Conservation (phyloP, 2,888 invertebrate genomes). For the Germaria angustata region DNA sequence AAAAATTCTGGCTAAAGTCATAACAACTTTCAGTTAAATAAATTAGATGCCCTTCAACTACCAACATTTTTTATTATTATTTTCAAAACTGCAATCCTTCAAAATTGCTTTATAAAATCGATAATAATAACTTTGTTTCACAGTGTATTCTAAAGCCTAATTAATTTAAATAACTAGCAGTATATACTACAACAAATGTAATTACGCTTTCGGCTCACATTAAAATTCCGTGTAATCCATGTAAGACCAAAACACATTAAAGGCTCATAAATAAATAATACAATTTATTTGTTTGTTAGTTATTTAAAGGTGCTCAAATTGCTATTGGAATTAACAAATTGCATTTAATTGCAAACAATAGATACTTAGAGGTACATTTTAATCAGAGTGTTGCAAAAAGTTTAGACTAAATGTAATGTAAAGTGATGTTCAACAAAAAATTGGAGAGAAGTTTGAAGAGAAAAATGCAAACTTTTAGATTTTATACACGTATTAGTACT, state of each 20-base stretch:
- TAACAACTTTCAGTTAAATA: no score
- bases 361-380: neutral
- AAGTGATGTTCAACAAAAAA: no score
- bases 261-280: conserved; percentile 34
- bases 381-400: no score
- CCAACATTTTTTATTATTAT: no score
- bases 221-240: conserved; percentile 1
- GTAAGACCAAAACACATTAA: conserved; percentile 8
- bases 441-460: no score
- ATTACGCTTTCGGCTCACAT: neutral
- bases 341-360: neutral
- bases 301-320: neutral
- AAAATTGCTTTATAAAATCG: no score
- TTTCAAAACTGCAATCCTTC: neutral
- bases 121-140: neutral
- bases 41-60: no score
- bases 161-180: conserved; percentile 12
- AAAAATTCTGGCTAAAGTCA: no score
- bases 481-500: no score
- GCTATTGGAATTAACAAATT: neutral
- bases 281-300: conserved; percentile 1
- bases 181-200: neutral
- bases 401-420: no score
- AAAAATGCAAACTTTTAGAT: no score
- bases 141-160: conserved; percentile 21